Base-by-base conservation (phyloP, 37 sponge, comb jelly and placozoan genomes). In the Tethya wilhelma region DNA sequence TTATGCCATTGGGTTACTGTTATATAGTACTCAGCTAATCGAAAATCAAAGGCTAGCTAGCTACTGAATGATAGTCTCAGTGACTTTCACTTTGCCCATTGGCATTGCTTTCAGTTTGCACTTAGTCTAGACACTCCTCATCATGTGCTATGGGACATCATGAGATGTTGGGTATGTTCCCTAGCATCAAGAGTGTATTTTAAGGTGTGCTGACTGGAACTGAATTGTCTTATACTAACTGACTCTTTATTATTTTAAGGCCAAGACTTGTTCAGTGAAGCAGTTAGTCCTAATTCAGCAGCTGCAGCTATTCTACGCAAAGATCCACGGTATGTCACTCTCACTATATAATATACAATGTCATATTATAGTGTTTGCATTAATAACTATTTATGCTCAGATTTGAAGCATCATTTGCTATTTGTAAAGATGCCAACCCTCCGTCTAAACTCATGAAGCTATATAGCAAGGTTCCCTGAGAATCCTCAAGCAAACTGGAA, bases 401-500 rank as follows among this genome's bases (percentile, higher is more conserved):
- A 43, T 34, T 28, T 77, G 28, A 79, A 49, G 91, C 86, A 2
- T 73, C 64, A 44, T 97, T 97, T 79, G 67, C 62, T 0, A 71
- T 97, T 26, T 41, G 83, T n/a, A 36, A 80, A 38, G 93, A 90
- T 65, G 96, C 96, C 14, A 89, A 95, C 41, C 95, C 98, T 59
- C 72, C 79, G 7, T 97, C 98, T 25, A 72, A 88, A 38, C 39
- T 77, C 25, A 67, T 77, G 4, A 92, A 92, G 75, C 62, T 99
- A n/a, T n/a, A n/a, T n/a, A 73, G 41, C 70, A 25, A 66, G 99
- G 31, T 99, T 93, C 74, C 99, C 94, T 2, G 89, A 88, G 49
- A 96, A 96, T 36, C 99, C 99, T 22, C 81, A 92, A 46, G 83
- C 97, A 14, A 96, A 99, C 80, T 99, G 99, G 99, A 97, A 97